Percentiles rank a stretch among this genome's conserved stretches.
Conservation (phyloP, 2,113 vertebrate genomes). For the Platichthys stellatus region DNA sequence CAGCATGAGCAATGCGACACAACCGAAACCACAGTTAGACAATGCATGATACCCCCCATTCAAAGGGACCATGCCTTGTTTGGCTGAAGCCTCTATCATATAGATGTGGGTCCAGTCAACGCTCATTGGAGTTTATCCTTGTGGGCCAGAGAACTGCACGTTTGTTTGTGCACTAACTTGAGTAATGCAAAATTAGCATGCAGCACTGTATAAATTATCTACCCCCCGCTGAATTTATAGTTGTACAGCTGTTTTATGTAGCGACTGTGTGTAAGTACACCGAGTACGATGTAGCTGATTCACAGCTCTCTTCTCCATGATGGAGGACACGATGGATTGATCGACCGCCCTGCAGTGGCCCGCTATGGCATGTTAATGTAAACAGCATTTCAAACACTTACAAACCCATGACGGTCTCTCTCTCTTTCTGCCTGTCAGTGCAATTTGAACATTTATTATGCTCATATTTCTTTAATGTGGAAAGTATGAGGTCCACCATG, state of each 20-base stretch:
- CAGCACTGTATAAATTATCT: too few relatives aligned
- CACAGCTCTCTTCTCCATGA: constrained; percentile 25
- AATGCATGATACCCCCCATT: too few relatives aligned
- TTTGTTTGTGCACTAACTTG: background rate
- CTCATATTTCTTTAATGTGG: constrained; percentile 59
- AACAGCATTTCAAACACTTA: constrained; percentile 22
- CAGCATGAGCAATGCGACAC: too few relatives aligned
- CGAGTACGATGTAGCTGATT: background rate
- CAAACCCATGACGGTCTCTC: constrained; percentile 17
- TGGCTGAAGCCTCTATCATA: too few relatives aligned
- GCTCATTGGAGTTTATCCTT: too few relatives aligned
- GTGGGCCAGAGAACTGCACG: background rate
- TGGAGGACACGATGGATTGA: constrained; percentile 31
- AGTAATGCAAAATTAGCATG: too few relatives aligned
- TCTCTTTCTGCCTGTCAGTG: constrained; percentile 30
- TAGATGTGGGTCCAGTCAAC: too few relatives aligned
- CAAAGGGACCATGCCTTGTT: too few relatives aligned
- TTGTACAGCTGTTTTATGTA: too few relatives aligned
- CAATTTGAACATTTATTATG: constrained; percentile 39
- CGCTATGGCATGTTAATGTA: constrained; percentile 48
- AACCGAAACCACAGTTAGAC: too few relatives aligned
- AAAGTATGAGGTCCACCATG: constrained; percentile 50
- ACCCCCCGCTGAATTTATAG: background rate
- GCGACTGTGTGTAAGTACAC: background rate
- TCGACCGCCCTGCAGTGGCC: background rate